Evolutionary conservation across 2,797 vertebrate species (phyloP).

Genomic region (Phrynocephalus forsythii): DNA sequence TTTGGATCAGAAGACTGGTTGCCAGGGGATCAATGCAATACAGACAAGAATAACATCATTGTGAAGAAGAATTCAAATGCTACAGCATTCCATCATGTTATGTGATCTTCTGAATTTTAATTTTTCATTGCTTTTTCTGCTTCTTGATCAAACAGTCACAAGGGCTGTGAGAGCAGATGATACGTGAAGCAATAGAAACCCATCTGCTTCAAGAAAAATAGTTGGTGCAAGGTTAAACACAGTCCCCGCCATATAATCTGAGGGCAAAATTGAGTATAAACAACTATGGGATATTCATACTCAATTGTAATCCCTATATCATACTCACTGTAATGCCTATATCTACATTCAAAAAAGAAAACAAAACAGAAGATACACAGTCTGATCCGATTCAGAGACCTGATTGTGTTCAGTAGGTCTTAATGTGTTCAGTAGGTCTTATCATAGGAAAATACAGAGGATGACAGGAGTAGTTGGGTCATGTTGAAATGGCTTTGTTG

Average conservation of each 20-base stretch:
- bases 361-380: too few relatives aligned
- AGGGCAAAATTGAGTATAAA: not conserved
- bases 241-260: not conserved
- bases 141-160: slow-evolving; percentile 14
- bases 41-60: not conserved
- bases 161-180: not conserved
- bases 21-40: not conserved
- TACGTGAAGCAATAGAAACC: not conserved
- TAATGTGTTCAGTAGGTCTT: not conserved
- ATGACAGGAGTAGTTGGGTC: not conserved
- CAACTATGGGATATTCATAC: not conserved
- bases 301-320: too few relatives aligned
- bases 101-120: not conserved
- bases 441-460: not conserved
- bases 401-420: not conserved
- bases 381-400: too few relatives aligned
- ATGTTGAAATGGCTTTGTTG: not conserved
- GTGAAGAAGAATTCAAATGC: not conserved
- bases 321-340: not conserved
- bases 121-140: not conserved
- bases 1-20: not conserved
- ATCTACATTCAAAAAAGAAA: too few relatives aligned
- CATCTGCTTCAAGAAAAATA: not conserved
- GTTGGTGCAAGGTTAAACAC: slow-evolving; percentile 1
- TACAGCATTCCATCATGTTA: not conserved